Evolutionary conservation across 2,797 vertebrate species (phyloP).

Genomic region (Sebastolobus alascanus): DNA sequence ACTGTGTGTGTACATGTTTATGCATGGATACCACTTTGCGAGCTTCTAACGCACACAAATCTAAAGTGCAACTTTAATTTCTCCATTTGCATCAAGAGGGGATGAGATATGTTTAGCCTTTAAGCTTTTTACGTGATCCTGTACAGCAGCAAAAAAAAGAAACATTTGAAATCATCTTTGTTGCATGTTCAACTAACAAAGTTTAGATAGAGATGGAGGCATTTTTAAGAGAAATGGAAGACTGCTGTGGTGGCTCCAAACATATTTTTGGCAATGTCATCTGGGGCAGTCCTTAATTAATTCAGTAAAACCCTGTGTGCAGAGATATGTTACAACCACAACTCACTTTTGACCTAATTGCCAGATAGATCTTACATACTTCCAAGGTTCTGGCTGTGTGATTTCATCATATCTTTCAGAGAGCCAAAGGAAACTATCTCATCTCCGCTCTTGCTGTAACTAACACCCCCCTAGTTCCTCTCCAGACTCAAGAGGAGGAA

Average conservation of each 20-base stretch:
- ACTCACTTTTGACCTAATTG: constrained; percentile 25
- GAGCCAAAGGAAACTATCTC: constrained; percentile 44
- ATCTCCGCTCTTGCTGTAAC: constrained; percentile 37
- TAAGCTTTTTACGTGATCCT: not conserved
- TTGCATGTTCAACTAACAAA: not conserved
- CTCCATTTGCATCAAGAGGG: not conserved
- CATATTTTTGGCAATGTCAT: not conserved
- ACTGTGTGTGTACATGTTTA: not conserved
- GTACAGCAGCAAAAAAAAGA: not conserved
- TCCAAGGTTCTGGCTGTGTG: constrained; percentile 8
- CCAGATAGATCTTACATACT: constrained; percentile 36
- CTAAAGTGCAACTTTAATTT: constrained; percentile 21
- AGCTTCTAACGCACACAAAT: not conserved
- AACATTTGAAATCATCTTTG: not conserved
- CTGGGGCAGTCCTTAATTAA: not conserved
- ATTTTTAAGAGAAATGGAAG: not conserved
- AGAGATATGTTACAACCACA: not conserved
- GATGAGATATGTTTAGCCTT: not conserved
- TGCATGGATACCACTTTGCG: not conserved
- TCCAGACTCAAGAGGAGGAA: constrained; percentile 44
- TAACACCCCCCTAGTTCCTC: constrained; percentile 16
- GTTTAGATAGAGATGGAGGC: not conserved
- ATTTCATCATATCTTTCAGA: constrained; percentile 49
- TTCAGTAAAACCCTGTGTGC: not conserved
- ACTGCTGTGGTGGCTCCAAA: not conserved